phyloP scores from a whole-genome alignment of 2,888 invertebrate species.

The Tromatobia lineatoria region DNA sequence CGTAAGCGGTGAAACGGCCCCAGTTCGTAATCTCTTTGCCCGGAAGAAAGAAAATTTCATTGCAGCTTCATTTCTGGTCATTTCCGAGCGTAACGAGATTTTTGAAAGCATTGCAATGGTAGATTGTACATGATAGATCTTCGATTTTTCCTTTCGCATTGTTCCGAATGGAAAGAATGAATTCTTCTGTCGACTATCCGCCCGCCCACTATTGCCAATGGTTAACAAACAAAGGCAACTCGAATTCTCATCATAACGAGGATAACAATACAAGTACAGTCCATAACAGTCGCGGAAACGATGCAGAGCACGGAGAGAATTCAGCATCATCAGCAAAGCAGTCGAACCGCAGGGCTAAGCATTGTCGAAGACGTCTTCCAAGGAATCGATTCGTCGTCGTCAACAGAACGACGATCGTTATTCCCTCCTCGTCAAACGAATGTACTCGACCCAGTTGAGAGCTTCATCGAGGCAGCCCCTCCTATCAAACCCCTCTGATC shows the following conservation, averaged over 20 bases:
- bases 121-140: slow-evolving; percentile 1
- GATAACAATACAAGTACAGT: slow-evolving; percentile 34
- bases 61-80: not conserved
- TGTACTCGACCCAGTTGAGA: slow-evolving; percentile 74
- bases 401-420: slow-evolving; percentile 28
- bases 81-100: not conserved
- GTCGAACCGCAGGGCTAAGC: slow-evolving; percentile 57
- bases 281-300: slow-evolving; percentile 29
- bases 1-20: too few relatives aligned
- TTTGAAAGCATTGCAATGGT: not conserved
- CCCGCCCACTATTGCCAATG: not conserved
- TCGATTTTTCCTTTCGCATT: not conserved
- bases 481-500: slow-evolving; percentile 4
- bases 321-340: slow-evolving; percentile 33
- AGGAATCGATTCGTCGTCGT: slow-evolving; percentile 73
- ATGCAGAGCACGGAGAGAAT: slow-evolving; percentile 37
- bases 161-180: not conserved
- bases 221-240: slow-evolving; percentile 52
- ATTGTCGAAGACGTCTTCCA: slow-evolving; percentile 74
- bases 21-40: too few relatives aligned
- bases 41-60: not conserved
- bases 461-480: slow-evolving; percentile 65
- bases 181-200: slow-evolving; percentile 8
- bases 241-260: slow-evolving; percentile 38
- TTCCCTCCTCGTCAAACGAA: slow-evolving; percentile 68